phyloP scores from a whole-genome alignment of 2,888 invertebrate species.

The Synanthedon tipuliformis region DNA sequence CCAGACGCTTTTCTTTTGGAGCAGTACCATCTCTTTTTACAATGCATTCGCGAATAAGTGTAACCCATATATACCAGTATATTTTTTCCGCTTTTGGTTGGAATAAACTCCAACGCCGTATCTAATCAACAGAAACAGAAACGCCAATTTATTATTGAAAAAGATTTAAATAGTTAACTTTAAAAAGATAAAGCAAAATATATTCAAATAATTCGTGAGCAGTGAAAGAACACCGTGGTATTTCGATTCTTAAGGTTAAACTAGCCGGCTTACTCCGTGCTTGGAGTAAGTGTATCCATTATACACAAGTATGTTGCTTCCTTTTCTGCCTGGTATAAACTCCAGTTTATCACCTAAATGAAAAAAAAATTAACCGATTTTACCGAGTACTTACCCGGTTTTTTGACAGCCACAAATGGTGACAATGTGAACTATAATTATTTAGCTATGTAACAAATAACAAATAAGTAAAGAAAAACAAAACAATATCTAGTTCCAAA shows the following conservation, averaged over 20 bases:
- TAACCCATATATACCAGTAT: conserved; percentile 2
- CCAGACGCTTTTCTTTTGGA: conserved; percentile 5
- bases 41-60: conserved; percentile 1
- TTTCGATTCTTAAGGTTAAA: no score
- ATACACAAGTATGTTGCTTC: neutral
- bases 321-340: neutral
- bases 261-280: no score
- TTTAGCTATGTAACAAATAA: no score
- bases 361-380: no score
- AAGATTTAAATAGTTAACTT: neutral
- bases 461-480: no score
- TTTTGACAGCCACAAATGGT: no score
- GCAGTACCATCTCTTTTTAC: conserved; percentile 7
- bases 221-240: no score
- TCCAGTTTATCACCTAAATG: neutral
- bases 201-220: no score
- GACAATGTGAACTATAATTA: no score
- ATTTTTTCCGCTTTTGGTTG: conserved; percentile 1
- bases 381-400: no score
- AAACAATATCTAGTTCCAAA: no score
- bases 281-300: neutral
- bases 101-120: neutral
- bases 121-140: neutral
- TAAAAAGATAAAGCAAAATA: no score
- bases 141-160: neutral